These are phyloP conservation scores for Conger conger DNA, from an alignment of 2,113 vertebrate species.

Conservation along the genomic window DNA sequence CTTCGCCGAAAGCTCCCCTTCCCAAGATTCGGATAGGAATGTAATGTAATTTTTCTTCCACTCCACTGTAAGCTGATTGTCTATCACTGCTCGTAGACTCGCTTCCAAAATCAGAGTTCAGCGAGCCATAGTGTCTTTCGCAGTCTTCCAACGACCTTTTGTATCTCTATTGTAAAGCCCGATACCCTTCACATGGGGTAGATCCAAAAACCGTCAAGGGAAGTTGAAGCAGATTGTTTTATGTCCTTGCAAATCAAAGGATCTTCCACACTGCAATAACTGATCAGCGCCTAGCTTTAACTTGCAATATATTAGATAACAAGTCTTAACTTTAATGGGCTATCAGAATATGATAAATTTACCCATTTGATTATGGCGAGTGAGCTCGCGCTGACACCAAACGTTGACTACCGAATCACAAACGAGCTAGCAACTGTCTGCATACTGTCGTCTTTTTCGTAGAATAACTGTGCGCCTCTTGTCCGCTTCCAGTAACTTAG, in stretches of 20 bases:
- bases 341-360: background rate
- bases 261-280: background rate
- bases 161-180: background rate
- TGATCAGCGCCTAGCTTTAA: background rate
- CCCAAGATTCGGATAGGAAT: conserved; percentile 93
- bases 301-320: background rate
- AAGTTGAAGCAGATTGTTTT: background rate
- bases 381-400: background rate
- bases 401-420: background rate
- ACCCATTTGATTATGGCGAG: background rate
- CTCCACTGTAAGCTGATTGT: conserved; percentile 63
- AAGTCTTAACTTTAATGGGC: background rate
- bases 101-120: conserved; percentile 85
- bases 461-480: background rate
- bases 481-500: background rate
- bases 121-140: conserved; percentile 88
- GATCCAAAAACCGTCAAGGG: background rate
- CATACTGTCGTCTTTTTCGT: background rate
- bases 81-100: conserved; percentile 75
- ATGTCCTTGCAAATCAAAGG: background rate
- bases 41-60: conserved; percentile 95
- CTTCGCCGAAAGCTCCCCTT: conserved; percentile 94
- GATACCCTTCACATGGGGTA: no score
- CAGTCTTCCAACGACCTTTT: conserved; percentile 82
- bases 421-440: background rate